Conservation (phyloP, 2,797 vertebrate species). For the Enteromius treurensis region DNA sequence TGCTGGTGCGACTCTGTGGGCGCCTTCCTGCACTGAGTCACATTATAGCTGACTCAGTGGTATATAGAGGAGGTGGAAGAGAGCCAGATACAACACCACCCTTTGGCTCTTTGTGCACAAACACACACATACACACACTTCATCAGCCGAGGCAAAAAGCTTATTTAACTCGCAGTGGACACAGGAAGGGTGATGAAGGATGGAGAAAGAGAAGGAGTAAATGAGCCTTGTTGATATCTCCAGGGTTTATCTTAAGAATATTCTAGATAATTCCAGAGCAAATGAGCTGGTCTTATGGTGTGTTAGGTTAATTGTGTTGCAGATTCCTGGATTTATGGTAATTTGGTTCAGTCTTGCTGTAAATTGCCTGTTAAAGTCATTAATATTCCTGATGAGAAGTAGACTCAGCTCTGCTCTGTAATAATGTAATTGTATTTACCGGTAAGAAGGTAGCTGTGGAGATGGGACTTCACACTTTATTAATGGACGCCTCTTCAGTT, state of each 20-base stretch:
- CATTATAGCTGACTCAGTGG: conserved; percentile 62
- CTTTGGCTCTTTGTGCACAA: conserved; percentile 48
- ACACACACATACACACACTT: conserved; percentile 25
- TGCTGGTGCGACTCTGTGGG: conserved; percentile 59
- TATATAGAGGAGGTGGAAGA: conserved; percentile 58
- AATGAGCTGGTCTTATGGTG: conserved; percentile 54
- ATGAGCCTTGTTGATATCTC: conserved; percentile 49
- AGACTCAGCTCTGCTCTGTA: conserved; percentile 49
- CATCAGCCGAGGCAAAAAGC: conserved; percentile 26
- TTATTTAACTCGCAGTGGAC: conserved; percentile 42
- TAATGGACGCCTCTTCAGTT: conserved; percentile 40
- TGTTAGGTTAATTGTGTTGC: conserved; percentile 59
- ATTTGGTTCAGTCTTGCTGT: conserved; percentile 58
- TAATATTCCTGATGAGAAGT: conserved; percentile 58
- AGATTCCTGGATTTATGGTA: conserved; percentile 58
- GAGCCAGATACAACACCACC: conserved; percentile 56
- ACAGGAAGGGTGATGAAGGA: conserved; percentile 24
- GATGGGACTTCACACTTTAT: conserved; percentile 43
- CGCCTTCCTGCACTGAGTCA: conserved; percentile 61
- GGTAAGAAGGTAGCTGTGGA: conserved; percentile 19
- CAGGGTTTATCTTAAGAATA: conserved; percentile 50
- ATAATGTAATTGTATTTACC: conserved; percentile 57
- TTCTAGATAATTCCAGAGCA: conserved; percentile 59
- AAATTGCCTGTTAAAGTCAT: conserved; percentile 60
- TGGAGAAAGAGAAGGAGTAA: conserved; percentile 48